A percentile compares a stretch with the other conserved stretches of the same genome.
Evolutionary conservation across 1,140 invertebrate genomes (phyloP).

Genomic region (Caenorhabditis inopinata): DNA sequence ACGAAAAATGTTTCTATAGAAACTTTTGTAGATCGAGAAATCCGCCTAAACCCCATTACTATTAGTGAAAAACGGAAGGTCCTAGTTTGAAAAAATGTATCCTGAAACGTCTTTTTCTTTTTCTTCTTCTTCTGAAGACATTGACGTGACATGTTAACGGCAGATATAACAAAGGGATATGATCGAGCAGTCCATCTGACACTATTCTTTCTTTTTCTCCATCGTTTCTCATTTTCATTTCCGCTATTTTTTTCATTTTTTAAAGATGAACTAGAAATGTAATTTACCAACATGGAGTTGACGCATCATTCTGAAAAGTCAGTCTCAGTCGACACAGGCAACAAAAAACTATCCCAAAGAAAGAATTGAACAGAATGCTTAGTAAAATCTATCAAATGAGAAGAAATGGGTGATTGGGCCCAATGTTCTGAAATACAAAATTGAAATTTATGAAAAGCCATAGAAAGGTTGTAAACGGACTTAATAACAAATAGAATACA

Average conservation of each 20-base stretch:
- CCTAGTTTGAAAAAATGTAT: no score
- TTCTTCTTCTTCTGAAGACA: not conserved
- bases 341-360: not conserved
- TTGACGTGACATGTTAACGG: conserved; percentile 26
- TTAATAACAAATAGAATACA: no score
- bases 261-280: conserved; percentile 5
- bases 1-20: not conserved
- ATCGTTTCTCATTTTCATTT: not conserved
- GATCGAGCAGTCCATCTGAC: conserved; percentile 10
- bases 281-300: conserved; percentile 18
- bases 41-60: no score
- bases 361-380: not conserved
- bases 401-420: conserved; percentile 11
- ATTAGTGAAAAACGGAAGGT: no score
- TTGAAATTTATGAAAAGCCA: conserved; percentile 5
- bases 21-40: not conserved
- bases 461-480: no score
- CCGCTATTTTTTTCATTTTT: conserved; percentile 8
- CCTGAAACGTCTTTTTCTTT: not conserved
- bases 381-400: conserved; percentile 6
- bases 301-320: not conserved
- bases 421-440: not conserved
- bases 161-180: conserved; percentile 22
- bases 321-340: not conserved
- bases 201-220: conserved; percentile 16